Base-by-base conservation (phyloP, 1,140 invertebrate species). In the Whitmania pigra region DNA sequence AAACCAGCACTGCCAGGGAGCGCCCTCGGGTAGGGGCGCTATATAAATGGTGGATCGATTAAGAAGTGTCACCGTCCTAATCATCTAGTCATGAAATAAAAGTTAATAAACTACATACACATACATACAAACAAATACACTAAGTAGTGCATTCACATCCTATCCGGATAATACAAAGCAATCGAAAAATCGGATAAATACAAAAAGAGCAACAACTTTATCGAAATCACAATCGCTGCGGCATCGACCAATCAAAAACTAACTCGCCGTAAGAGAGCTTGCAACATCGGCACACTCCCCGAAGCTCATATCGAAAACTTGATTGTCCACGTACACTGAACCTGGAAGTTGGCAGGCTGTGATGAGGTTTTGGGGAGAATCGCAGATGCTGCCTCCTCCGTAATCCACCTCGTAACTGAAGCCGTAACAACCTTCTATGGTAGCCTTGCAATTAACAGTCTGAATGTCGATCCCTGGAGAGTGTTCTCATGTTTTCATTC, bases 221-320 rank as follows among this genome's bases (percentile, higher is more conserved):
- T 63, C 22, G 57, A 63, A 63, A 27, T 20, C 13, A 15, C 13
- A 0, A 25, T 22, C 13, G 9, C 20, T 31, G n/a, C 6, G 27
- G n/a, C 27, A 0, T 17, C 25, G 2, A 31, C 18, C n/a, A 25
- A 22, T 18, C 7, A 27, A 22, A 71, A 27, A n/a, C 49, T 17
- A 15, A 71, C 71, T 31, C 31, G 25, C n/a, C n/a, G 9, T 63
- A 13, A 55, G 25, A 7, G 71, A 71, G 17, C 53, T 13, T 22
- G 54, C 53, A 6, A 91, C 89, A 66, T 89, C 91, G 67, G 86
- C 81, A 81, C 94, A 98, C 78, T 88, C 88, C 73, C 89, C 89
- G 79, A 95, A 98, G 9, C 90, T 93, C 71, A 97, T 93, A 77
- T 92, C 91, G 77, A 97, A 97, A 78, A 95, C 94, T 80, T 97